These are phyloP conservation scores for Oxyruncus cristatus DNA, from an alignment of 2,113 vertebrate species.

Conservation along the genomic window DNA sequence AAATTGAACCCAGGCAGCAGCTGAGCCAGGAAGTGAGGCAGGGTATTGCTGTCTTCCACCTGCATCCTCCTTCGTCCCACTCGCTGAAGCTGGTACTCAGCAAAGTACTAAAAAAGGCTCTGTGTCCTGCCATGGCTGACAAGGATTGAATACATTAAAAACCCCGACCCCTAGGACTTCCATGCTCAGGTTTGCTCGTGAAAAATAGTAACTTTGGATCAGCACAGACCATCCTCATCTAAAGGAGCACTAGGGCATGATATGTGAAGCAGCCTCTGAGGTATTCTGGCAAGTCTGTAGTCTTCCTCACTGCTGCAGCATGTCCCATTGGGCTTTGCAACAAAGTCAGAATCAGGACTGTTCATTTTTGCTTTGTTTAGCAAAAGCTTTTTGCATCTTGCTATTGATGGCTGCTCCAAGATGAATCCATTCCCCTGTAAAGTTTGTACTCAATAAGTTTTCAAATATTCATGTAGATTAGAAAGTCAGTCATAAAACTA, in stretches of 20 bases:
- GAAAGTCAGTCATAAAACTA: neutral
- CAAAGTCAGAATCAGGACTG: neutral
- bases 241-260: neutral
- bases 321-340: neutral
- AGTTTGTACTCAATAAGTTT: neutral
- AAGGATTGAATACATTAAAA: neutral
- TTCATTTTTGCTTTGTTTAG: slow-evolving; percentile 3
- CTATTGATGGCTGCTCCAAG: neutral
- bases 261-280: neutral
- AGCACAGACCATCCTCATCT: neutral
- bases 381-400: neutral
- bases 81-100: neutral
- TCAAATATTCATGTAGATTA: neutral
- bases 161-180: neutral
- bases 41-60: neutral
- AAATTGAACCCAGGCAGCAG: neutral
- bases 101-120: neutral
- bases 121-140: neutral
- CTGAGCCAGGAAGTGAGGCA: neutral
- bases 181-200: neutral
- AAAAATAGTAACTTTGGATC: neutral
- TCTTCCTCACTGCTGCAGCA: neutral
- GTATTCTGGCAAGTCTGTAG: neutral
- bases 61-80: neutral
- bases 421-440: neutral